Evolutionary conservation across 2,888 invertebrate genomes (phyloP), one percentile per base, ranked within the genome.

Genomic region (Drosophila kanekoi): DNA sequence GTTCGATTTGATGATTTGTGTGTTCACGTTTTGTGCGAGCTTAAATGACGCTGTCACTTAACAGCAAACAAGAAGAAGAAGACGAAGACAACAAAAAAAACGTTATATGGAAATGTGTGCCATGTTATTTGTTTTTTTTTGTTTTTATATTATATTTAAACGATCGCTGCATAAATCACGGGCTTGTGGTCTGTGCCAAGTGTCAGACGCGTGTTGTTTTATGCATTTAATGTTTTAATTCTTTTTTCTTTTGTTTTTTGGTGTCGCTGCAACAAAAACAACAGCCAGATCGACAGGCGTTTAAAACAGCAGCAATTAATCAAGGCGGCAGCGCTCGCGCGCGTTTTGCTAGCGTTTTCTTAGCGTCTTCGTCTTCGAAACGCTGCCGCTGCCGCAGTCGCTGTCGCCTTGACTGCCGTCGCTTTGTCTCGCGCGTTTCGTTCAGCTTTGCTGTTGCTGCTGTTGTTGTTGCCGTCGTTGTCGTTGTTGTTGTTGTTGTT

Each of bases 321-420:
- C 81, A 83, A 80, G 80, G 68, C 47, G 57, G 45, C 18, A 23
- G 58, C 51, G 53, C 33, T 48, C 65, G 70, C 72, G 47, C 69
- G 83, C 86, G 85, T 53, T 75, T 85, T 68, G 32, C 64, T 53
- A 4, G 72, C 74, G 77, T 71, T 81, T 81, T 70, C 59, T 20
- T 51, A 16, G 78, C 79, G 79, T 65, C 18, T 70, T 68, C 71
- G 51, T 62, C n/a, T n/a, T n/a, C n/a, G n/a, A 18, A 20, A n/a
- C n/a, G n/a, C n/a, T n/a, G n/a, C 18, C 23, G 23, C 23, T 23
- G 23, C 4, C 65, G 65, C 61, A 16, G 20, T 1, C 47, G 40
- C 37, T 14, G 18, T 54, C 13, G 66, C 56, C 66, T 59, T 69
- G 66, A 37, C 18, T 28, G 54, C 20, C 72, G 70, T 67, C 78